Base-by-base conservation (phyloP, 92 coral and sea anemone species). In the Galaxea fascicularis region DNA sequence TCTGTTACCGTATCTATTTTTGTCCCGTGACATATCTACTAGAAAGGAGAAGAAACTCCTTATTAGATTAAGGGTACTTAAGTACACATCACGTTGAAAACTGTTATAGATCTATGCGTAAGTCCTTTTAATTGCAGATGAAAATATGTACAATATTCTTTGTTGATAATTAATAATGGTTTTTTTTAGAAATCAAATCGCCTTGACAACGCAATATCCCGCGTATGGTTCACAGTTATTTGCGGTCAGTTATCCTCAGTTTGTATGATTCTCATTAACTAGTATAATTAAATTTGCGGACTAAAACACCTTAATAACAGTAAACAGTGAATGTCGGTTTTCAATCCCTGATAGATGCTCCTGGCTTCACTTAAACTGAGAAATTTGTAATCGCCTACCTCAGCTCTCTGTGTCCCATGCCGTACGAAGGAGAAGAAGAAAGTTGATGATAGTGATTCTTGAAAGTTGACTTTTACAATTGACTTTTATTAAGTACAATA, bases 321-420 rank as follows among this genome's bases (percentile, higher is more conserved):
- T 1, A 59, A 59, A 59, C 65, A 59, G 65, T 59, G 45, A 11
- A 66, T 66, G 35, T 25, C 72, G 0, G 41, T 66, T 66, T 29
- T 66, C 72, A 66, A 66, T 66, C 25, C 72, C 72, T 66, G 72
- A 66, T 66, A 20, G 72, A 66, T 66, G 49, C 72, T 66, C n/a
- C 49, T 59, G 65, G 65, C 22, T 21, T 59, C 65, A 16, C 25
- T 59, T 15, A 10, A 3, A 59, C 65, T 66, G 49, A 66, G 49
- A 66, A 66, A 66, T 66, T 66, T 65, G 72, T 30, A 65, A 29
- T 25, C 0, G 73, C 67, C 8, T 67, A 27, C 46, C 46, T 67
- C 73, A 68, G 73, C 73, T 68, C 73, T 68, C 73, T 68, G 73
- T 27, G 75, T 70, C 75, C 53, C 75, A 35, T 70, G 75, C 75